These are phyloP conservation scores for Linepithema humile DNA, from an alignment of 1,140 invertebrate genomes.

Conservation along the genomic window DNA sequence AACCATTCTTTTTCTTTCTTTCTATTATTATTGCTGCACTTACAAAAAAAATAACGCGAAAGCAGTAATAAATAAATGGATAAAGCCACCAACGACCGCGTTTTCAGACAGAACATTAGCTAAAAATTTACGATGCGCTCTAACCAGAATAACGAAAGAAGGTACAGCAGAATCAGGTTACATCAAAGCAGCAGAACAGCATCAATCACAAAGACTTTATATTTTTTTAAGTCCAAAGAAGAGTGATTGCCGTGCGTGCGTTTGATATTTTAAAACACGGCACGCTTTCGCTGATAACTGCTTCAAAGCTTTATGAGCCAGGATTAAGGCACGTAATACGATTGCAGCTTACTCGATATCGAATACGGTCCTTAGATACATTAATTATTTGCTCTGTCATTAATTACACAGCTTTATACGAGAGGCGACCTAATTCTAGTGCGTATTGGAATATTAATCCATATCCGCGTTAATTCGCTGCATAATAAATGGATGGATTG, in stretches of 20 bases:
- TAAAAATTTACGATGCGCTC: not conserved
- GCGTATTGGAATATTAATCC: not conserved
- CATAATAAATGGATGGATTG: not conserved
- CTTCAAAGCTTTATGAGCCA: slow-evolving; percentile 31
- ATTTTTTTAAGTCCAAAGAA: slow-evolving; percentile 35
- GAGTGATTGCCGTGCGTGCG: slow-evolving; percentile 8
- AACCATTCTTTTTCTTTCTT: not conserved
- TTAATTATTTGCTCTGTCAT: slow-evolving; percentile 38
- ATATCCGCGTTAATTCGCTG: not conserved
- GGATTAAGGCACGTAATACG: slow-evolving; percentile 32
- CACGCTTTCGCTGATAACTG: not conserved
- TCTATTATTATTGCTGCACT: not conserved
- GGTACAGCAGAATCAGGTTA: not conserved
- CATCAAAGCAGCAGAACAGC: not conserved
- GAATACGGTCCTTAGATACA: slow-evolving; percentile 12
- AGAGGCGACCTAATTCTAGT: not conserved
- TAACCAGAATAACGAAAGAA: not conserved
- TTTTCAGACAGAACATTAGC: slow-evolving; percentile 27
- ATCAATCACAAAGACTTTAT: slow-evolving; percentile 36
- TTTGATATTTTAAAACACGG: slow-evolving; percentile 36
- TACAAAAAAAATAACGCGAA: not conserved
- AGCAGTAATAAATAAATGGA: not conserved
- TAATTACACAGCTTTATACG: slow-evolving; percentile 28
- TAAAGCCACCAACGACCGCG: not conserved
- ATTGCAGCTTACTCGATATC: slow-evolving; percentile 24